A percentile compares a stretch with the other conserved stretches of the same genome.
Evolutionary conservation across 1,140 invertebrate species (phyloP).

Genomic region (Cydia strobilella): DNA sequence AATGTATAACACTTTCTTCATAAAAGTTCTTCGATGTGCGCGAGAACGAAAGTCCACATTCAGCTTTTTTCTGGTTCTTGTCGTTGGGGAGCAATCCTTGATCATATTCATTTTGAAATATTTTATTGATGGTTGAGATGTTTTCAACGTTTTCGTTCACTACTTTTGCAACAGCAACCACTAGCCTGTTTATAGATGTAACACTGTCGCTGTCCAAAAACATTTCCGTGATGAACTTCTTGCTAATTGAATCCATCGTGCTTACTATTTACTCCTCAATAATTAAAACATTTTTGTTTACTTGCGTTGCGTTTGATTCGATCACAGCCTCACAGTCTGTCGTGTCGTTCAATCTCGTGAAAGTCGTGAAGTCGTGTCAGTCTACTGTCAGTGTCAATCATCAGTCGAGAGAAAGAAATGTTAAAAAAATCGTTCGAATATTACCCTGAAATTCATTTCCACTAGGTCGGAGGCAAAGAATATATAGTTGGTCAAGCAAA

Average conservation of each 20-base stretch:
- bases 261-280: not conserved
- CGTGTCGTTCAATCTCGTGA: too few relatives aligned
- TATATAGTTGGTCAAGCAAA: too few relatives aligned
- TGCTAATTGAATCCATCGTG: slow-evolving; percentile 54
- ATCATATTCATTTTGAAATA: slow-evolving; percentile 51
- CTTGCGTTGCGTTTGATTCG: too few relatives aligned
- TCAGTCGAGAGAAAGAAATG: too few relatives aligned
- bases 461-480: too few relatives aligned
- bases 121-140: slow-evolving; percentile 50
- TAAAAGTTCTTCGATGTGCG: slow-evolving; percentile 46
- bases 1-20: slow-evolving; percentile 53
- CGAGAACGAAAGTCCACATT: slow-evolving; percentile 9
- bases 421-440: too few relatives aligned
- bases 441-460: too few relatives aligned
- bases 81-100: slow-evolving; percentile 6
- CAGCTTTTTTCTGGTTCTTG: not conserved
- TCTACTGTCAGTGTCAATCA: too few relatives aligned
- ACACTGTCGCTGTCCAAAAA: slow-evolving; percentile 69
- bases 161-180: slow-evolving; percentile 64
- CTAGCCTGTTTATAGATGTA: slow-evolving; percentile 59
- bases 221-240: slow-evolving; percentile 64
- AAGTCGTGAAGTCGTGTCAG: too few relatives aligned
- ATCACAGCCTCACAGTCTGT: too few relatives aligned
- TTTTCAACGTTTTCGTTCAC: slow-evolving; percentile 65
- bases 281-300: too few relatives aligned